phyloP scores from a whole-genome alignment of 2,113 vertebrate species.

The Platycercus adscitus region DNA sequence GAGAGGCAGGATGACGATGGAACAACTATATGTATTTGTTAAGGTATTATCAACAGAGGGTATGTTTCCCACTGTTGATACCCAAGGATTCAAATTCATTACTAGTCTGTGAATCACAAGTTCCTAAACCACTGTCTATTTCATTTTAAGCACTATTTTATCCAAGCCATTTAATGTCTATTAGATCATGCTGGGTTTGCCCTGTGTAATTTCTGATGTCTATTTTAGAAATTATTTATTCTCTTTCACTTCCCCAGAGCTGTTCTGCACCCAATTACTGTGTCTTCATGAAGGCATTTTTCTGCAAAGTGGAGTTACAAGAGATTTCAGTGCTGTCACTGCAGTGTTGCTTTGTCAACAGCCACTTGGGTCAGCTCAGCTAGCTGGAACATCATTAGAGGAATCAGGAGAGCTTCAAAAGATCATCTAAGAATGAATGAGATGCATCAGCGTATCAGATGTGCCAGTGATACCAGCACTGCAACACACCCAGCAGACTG shows the following conservation, averaged over 20 bases:
- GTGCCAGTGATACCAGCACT: conserved; percentile 76
- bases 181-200: background rate
- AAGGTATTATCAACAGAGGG: background rate
- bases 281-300: background rate
- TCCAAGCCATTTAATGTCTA: background rate
- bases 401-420: conserved; percentile 70
- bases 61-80: background rate
- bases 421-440: conserved; percentile 76
- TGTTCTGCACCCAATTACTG: background rate
- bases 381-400: background rate
- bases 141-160: background rate
- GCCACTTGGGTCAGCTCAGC: background rate
- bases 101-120: background rate
- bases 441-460: conserved; percentile 76
- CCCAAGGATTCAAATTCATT: background rate
- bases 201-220: background rate
- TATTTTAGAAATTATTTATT: background rate
- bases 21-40: background rate
- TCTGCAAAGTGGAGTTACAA: background rate
- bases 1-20: background rate
- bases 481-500: conserved; percentile 76
- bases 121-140: background rate
- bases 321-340: background rate
- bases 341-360: background rate
- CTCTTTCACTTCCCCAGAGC: background rate